Percentiles rank a stretch among this genome's conserved stretches.
phyloP scores from a whole-genome alignment of 2,888 invertebrate species.

The Erebia ligea region DNA sequence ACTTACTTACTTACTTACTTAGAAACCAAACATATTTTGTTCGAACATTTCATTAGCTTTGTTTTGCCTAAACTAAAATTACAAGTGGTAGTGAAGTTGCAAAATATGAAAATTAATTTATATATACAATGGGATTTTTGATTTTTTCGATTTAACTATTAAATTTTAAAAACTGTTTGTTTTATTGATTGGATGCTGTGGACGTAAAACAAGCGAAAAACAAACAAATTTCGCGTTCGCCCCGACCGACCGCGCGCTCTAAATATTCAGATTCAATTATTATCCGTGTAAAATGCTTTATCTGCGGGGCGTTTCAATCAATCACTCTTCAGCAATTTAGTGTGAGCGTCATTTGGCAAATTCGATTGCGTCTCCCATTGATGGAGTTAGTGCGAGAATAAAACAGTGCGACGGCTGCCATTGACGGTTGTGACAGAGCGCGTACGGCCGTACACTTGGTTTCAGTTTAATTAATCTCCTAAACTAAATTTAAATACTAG shows the following conservation, averaged over 20 bases:
- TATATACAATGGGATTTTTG: not conserved
- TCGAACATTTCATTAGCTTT: not conserved
- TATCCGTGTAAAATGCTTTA: constrained; percentile 64
- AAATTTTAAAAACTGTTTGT: constrained; percentile 14
- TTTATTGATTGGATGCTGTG: constrained; percentile 10
- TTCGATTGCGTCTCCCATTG: constrained; percentile 74
- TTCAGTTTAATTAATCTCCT: constrained; percentile 73
- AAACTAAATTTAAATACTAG: constrained; percentile 74
- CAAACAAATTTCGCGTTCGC: constrained; percentile 26
- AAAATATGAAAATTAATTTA: not conserved
- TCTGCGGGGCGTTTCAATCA: constrained; percentile 68
- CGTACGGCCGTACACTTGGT: constrained; percentile 53
- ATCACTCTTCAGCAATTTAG: constrained; percentile 77
- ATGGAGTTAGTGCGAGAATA: constrained; percentile 68
- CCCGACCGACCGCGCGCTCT: constrained; percentile 43
- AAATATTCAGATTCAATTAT: constrained; percentile 72
- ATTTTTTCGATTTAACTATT: constrained; percentile 5
- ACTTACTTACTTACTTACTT: too few relatives aligned
- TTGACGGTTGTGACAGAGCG: constrained; percentile 72
- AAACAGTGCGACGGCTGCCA: constrained; percentile 71
- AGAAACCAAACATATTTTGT: not conserved
- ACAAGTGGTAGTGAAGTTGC: not conserved
- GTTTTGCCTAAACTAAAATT: not conserved
- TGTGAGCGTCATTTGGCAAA: constrained; percentile 76
- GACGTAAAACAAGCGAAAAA: constrained; percentile 7